Base-by-base conservation (phyloP, 2,113 vertebrate species). In the Pycnonotus jocosus region DNA sequence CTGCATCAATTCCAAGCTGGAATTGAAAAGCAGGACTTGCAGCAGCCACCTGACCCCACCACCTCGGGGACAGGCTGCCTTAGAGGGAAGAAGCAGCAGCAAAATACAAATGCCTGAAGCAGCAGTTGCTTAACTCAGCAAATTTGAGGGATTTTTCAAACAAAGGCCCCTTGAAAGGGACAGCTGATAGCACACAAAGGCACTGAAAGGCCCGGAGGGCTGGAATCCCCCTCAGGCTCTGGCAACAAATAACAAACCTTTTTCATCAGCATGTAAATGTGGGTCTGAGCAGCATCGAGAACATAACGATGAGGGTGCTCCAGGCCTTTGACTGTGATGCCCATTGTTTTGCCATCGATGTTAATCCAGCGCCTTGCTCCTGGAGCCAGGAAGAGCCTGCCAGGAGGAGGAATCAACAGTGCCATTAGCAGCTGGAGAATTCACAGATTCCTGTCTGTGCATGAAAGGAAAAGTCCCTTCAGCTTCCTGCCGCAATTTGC, bases 201-300 rank as follows among this genome's bases (percentile, higher is more conserved):
- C 37, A 22, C 4, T 47, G 93, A 38, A 94, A 93, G 64, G 61
- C 86, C 88, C 64, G 15, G 30, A 83, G 87, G 87, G 35, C 64
- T 40, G 86, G 88, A 93, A 95, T 92, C 24, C 86, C 90, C 92
- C 84, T 54, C 8, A 22, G 77, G 91, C 50, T 93, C 47, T 47
- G 74, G 58, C 83, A 95, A 50, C 88, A 85, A 95, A 31, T 5
- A 16, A 57, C 97, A 85, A 82, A 99, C 99, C 99, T 99, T 99
- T 98, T 99, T 99, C 99, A 99, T 99, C 88, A 99, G 98, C 99
- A 99, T 99, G 98, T 99, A 99, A 93, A 99, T 99, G 96, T 99
- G 99, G 5, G 99, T 99, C 58, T 99, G 99, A 2, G 99, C 99
- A 2, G 99, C 98, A 31, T 99, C 99, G 96, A 99, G 98, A 57